A percentile compares a stretch with the other conserved stretches of the same genome.
Conservation (phyloP, 2,113 vertebrate genomes). For the Deroptyus accipitrinus region DNA sequence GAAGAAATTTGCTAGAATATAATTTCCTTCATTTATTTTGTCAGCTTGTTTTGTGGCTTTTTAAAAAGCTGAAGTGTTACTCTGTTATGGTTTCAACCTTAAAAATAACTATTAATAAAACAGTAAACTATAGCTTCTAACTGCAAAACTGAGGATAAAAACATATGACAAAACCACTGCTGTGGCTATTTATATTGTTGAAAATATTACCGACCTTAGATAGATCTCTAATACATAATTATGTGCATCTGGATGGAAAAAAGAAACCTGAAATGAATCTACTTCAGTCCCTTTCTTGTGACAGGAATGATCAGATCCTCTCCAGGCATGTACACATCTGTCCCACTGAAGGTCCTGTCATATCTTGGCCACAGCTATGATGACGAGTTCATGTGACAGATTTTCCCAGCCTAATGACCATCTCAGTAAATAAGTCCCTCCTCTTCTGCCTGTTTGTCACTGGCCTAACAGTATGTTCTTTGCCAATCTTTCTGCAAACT, state of each 20-base stretch:
- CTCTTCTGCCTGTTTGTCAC: not conserved
- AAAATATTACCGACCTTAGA: slow-evolving; percentile 20
- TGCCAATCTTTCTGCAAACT: not conserved
- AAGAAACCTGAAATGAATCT: not conserved
- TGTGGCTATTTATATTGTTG: not conserved
- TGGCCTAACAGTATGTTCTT: not conserved
- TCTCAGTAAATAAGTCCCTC: not conserved
- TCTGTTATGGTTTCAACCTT: not conserved
- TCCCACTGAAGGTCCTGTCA: not conserved
- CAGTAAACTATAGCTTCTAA: not conserved
- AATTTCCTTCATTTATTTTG: not conserved
- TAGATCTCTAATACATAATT: not conserved
- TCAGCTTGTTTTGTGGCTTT: not conserved
- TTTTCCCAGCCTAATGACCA: not conserved
- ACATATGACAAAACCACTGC: not conserved
- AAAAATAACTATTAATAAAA: not conserved
- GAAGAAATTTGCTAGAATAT: not conserved
- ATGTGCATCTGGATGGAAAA: not conserved
- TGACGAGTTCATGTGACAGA: not conserved
- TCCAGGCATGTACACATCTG: not conserved
- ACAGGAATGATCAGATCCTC: not conserved
- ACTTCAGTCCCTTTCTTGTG: not conserved
- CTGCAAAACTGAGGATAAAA: not conserved
- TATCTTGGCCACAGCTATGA: not conserved
- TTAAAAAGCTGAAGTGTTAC: not conserved